Conservation (phyloP, 2,888 invertebrate species). For the Ectemnius continuus region DNA sequence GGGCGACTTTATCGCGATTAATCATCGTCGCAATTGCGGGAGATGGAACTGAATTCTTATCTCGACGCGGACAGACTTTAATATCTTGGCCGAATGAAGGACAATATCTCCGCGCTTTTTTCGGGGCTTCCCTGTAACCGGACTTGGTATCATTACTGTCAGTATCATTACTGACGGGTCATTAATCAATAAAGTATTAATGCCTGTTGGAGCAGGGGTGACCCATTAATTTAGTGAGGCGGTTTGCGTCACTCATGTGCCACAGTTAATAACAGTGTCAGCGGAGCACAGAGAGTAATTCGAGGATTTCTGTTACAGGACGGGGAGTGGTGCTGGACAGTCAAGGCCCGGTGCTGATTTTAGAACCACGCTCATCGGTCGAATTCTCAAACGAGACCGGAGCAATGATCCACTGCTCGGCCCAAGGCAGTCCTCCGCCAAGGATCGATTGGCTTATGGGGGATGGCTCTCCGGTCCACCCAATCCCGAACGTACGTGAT, state of each 20-base stretch:
- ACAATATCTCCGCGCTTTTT: background rate
- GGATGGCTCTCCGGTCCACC: constrained; percentile 84
- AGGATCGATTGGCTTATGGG: constrained; percentile 88
- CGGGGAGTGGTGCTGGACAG: constrained; percentile 76
- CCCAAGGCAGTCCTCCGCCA: constrained; percentile 87
- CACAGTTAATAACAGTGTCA: constrained; percentile 1
- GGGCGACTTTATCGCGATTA: constrained; percentile 1
- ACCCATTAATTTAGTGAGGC: background rate
- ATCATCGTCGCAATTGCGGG: background rate
- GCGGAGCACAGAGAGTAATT: background rate
- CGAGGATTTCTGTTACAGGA: constrained; percentile 63
- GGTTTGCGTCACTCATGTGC: background rate
- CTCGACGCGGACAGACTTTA: background rate
- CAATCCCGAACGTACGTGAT: constrained; percentile 84
- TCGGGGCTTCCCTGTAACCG: background rate
- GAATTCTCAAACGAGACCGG: constrained; percentile 89
- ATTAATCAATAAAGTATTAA: constrained; percentile 7
- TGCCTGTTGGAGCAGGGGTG: background rate
- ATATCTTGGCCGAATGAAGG: background rate
- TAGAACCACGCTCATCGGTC: constrained; percentile 87
- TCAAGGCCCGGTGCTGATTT: constrained; percentile 87
- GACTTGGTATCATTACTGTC: background rate
- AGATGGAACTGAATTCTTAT: background rate
- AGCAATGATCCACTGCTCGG: constrained; percentile 87
- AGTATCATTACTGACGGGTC: background rate